These are phyloP conservation scores for Orthonyx spaldingii DNA, from an alignment of 2,113 vertebrate species.

Conservation along the genomic window DNA sequence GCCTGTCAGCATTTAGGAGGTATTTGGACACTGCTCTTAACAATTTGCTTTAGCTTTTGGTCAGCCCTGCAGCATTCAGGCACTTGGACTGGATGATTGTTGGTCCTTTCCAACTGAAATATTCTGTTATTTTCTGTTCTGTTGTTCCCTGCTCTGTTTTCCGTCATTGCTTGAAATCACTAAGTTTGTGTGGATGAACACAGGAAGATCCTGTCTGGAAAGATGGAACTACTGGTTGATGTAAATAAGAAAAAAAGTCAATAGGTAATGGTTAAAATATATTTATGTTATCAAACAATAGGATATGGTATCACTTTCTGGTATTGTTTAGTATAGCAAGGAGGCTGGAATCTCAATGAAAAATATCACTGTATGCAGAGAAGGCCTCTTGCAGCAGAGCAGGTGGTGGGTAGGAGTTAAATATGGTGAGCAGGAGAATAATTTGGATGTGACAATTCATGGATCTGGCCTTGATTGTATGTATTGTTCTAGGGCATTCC, in stretches of 20 bases:
- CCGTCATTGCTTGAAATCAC: background rate
- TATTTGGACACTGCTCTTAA: background rate
- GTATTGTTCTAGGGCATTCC: fast-evolving
- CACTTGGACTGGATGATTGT: background rate
- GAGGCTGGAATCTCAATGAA: background rate
- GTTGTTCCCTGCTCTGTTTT: background rate
- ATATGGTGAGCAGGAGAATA: background rate
- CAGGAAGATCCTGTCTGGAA: background rate
- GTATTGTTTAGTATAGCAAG: background rate
- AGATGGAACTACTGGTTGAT: background rate
- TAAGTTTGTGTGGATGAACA: background rate
- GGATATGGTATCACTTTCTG: background rate
- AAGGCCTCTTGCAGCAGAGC: background rate
- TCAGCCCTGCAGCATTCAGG: background rate
- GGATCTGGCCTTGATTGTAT: background rate
- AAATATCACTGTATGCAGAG: background rate
- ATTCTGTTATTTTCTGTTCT: background rate
- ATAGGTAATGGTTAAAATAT: background rate
- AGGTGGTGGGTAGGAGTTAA: background rate
- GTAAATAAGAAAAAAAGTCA: background rate
- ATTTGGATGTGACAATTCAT: background rate
- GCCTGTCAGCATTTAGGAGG: background rate
- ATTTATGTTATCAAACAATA: background rate
- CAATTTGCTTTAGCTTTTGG: background rate
- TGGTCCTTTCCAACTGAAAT: background rate